Evolutionary conservation across 2,797 vertebrate genomes (phyloP).

Genomic region (Aphelocoma californica): DNA sequence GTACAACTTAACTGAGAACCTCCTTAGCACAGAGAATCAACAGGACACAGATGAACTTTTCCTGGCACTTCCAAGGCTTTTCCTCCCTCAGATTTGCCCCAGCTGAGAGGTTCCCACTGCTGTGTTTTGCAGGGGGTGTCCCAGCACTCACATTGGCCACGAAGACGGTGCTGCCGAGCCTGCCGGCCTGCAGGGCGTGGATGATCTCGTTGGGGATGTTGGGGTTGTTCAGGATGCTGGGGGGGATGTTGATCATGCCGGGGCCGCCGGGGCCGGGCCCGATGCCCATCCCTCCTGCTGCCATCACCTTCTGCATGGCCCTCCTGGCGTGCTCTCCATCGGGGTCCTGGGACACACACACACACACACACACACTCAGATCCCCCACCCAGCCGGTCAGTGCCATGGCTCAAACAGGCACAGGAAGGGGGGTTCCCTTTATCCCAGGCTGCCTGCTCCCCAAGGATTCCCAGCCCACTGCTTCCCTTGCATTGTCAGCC

Average conservation of each 20-base stretch:
- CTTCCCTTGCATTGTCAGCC: rapidly evolving
- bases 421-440: rapidly evolving
- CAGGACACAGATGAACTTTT: neutral
- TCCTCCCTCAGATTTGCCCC: rapidly evolving
- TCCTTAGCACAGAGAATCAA: neutral
- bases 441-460: neutral
- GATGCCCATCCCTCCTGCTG: neutral
- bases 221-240: slow-evolving; percentile 86
- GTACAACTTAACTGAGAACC: neutral
- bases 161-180: slow-evolving; percentile 5
- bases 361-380: neutral
- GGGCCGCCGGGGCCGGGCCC: slow-evolving; percentile 19
- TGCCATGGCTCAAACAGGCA: neutral
- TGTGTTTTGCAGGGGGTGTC: neutral
- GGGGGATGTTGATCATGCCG: slow-evolving; percentile 81
- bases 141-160: neutral
- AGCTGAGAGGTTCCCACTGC: neutral
- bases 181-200: slow-evolving; percentile 12
- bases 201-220: slow-evolving; percentile 78
- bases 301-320: slow-evolving; percentile 27
- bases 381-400: rapidly evolving
- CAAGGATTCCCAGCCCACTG: neutral
- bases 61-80: neutral
- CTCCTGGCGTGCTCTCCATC: slow-evolving; percentile 6
- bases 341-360: neutral